Evolutionary conservation across 2,113 vertebrate genomes (phyloP).

Genomic region (Elanoides forficatus): DNA sequence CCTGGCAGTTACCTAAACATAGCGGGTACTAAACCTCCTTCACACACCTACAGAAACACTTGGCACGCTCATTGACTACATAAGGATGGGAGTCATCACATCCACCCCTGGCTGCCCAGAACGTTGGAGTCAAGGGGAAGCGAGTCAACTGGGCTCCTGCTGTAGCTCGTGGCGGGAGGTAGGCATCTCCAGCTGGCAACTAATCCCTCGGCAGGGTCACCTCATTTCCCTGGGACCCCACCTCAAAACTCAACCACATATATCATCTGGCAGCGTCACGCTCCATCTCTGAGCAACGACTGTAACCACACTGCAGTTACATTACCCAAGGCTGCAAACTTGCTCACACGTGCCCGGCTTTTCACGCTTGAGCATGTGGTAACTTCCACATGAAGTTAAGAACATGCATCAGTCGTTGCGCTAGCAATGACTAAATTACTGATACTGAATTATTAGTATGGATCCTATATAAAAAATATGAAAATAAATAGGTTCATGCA

Average conservation of each 20-base stretch:
- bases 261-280: not conserved
- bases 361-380: fast-evolving
- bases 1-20: not conserved
- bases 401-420: not conserved
- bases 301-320: not conserved
- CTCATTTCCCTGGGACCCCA: not conserved
- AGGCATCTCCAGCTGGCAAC: not conserved
- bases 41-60: not conserved
- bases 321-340: not conserved
- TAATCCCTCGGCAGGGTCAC: not conserved
- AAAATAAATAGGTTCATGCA: not conserved
- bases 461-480: not conserved
- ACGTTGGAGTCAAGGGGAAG: not conserved
- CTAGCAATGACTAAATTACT: not conserved
- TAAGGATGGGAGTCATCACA: not conserved
- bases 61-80: not conserved
- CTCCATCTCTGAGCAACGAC: not conserved
- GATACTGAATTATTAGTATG: not conserved
- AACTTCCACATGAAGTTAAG: not conserved
- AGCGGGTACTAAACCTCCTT: not conserved
- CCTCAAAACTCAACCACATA: not conserved
- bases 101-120: not conserved
- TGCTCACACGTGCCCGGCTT: fast-evolving
- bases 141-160: not conserved
- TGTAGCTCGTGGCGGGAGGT: not conserved